Conservation (phyloP, 2,797 vertebrate species). For the Caiman crocodilus region DNA sequence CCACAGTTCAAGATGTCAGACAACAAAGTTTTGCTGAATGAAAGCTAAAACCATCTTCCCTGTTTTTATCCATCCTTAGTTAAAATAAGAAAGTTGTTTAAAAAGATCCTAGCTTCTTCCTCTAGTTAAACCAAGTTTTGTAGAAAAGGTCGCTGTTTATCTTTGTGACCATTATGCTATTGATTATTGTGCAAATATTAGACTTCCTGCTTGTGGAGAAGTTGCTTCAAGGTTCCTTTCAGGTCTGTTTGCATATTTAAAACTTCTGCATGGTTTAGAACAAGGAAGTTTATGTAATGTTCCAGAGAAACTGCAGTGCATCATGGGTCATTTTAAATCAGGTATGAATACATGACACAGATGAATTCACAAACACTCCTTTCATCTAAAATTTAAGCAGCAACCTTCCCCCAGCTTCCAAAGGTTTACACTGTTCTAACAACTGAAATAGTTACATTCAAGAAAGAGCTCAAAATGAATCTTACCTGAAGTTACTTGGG, state of each 20-base stretch:
- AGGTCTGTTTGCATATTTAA: constrained; percentile 75
- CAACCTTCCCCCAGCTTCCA: constrained; percentile 59
- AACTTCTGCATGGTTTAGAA: constrained; percentile 72
- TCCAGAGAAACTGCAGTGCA: constrained; percentile 76
- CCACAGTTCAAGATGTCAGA: background rate
- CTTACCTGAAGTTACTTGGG: constrained; percentile 63
- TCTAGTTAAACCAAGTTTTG: constrained; percentile 62
- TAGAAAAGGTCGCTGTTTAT: constrained; percentile 65
- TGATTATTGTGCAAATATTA: constrained; percentile 82
- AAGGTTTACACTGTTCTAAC: constrained; percentile 74
- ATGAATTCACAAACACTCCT: constrained; percentile 84
- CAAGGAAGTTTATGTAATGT: constrained; percentile 83
- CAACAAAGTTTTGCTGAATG: constrained; percentile 27
- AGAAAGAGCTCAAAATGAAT: constrained; percentile 45
- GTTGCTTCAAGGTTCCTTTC: constrained; percentile 78
- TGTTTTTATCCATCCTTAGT: fast-evolving
- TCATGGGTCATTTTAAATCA: constrained; percentile 79
- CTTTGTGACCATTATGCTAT: constrained; percentile 54
- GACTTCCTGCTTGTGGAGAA: constrained; percentile 80
- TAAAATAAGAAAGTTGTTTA: constrained; percentile 42
- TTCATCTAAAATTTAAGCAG: constrained; percentile 79
- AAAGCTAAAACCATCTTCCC: constrained; percentile 46
- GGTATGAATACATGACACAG: constrained; percentile 81
- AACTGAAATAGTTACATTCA: constrained; percentile 69
- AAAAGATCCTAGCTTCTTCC: constrained; percentile 48